phyloP scores from a whole-genome alignment of 2,888 invertebrate genomes.

The Melinaea marsaeus region DNA sequence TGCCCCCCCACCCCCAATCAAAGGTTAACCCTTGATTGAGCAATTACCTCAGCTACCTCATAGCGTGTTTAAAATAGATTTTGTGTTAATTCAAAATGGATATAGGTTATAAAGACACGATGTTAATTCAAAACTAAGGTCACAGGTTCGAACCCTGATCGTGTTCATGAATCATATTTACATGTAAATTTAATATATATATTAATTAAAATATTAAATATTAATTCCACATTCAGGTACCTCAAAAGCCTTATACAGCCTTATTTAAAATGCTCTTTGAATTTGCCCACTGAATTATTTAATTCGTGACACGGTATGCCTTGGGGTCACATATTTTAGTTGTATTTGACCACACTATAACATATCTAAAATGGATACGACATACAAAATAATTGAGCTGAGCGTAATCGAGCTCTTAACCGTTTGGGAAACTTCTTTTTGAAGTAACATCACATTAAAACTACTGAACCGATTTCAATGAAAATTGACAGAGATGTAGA shows the following conservation, averaged over 20 bases:
- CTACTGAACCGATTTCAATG: no score
- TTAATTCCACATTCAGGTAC: neutral
- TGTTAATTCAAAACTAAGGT: no score
- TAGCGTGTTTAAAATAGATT: constrained; percentile 20
- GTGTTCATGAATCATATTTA: no score
- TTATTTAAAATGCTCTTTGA: constrained; percentile 41
- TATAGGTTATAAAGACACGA: no score
- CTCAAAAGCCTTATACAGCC: constrained; percentile 5
- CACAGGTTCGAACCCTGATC: no score
- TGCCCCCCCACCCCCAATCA: constrained; percentile 52
- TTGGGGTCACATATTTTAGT: constrained; percentile 68
- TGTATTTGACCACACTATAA: constrained; percentile 47
- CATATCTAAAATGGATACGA: constrained; percentile 34
- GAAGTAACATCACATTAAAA: no score
- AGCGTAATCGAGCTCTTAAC: no score
- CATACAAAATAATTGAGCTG: neutral
- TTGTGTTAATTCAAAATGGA: neutral
- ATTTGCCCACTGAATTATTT: constrained; percentile 36
- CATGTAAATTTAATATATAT: no score
- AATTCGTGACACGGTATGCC: constrained; percentile 52
- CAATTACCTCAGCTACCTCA: constrained; percentile 51
- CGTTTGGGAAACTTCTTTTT: no score
- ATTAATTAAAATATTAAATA: no score
- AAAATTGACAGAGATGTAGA: no score
- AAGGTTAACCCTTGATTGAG: constrained; percentile 64